Evolutionary conservation across 2,113 vertebrate genomes (phyloP).

Genomic region (Ptychochromis oligacanthus): DNA sequence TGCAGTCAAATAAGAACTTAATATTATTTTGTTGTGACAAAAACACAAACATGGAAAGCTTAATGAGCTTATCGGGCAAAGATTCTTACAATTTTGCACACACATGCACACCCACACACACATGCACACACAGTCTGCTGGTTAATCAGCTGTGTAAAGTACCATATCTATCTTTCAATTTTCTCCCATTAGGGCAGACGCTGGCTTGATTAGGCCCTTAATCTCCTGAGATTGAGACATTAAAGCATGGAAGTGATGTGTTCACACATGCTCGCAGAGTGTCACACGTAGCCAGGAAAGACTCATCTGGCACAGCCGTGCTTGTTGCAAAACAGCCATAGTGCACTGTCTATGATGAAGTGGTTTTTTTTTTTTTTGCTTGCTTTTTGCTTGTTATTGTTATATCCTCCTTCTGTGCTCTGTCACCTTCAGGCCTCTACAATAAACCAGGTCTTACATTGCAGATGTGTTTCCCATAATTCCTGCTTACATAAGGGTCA

Average conservation of each 20-base stretch:
- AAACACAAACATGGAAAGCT: constrained; percentile 75
- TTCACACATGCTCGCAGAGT: constrained; percentile 39
- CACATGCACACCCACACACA: constrained; percentile 15
- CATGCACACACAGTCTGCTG: constrained; percentile 79
- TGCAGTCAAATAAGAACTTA: constrained; percentile 11
- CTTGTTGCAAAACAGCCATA: constrained; percentile 11
- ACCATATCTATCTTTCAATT: constrained; percentile 96
- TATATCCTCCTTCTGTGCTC: background rate
- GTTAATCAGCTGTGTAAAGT: constrained; percentile 97
- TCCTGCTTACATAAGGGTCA: constrained; percentile 35
- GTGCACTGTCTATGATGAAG: background rate
- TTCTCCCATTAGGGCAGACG: constrained; percentile 93
- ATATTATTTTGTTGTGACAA: constrained; percentile 73
- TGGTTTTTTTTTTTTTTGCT: background rate
- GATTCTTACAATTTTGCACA: constrained; percentile 77
- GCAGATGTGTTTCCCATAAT: constrained; percentile 39
- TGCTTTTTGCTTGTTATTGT: constrained; percentile 19
- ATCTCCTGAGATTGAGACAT: constrained; percentile 87
- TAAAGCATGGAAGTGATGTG: constrained; percentile 67
- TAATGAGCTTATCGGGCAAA: constrained; percentile 86
- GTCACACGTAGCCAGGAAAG: constrained; percentile 32
- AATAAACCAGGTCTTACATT: constrained; percentile 2
- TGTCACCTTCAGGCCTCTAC: constrained; percentile 2
- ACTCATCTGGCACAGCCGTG: constrained; percentile 9
- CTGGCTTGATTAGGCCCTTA: constrained; percentile 96